These are phyloP conservation scores for Lateolabrax maculatus DNA, from an alignment of 2,797 vertebrate species.

Conservation along the genomic window DNA sequence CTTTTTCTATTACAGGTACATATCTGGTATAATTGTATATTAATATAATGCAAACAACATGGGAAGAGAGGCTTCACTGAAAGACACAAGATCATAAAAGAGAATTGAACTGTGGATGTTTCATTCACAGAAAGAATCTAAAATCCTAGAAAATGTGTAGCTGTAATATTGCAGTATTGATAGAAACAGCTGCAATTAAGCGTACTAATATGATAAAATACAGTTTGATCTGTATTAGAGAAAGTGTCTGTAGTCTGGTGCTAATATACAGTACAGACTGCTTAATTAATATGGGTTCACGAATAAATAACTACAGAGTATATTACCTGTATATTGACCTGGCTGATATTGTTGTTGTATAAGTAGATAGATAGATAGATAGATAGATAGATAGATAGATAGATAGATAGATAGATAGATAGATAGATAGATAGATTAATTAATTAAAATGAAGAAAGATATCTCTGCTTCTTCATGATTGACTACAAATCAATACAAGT, in stretches of 20 bases:
- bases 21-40: background rate
- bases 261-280: background rate
- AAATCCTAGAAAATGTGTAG: background rate
- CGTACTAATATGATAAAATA: background rate
- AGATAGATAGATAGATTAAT: background rate
- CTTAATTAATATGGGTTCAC: background rate
- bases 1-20: background rate
- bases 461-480: constrained; percentile 12
- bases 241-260: background rate
- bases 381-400: constrained; percentile 8
- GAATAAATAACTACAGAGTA: constrained; percentile 5
- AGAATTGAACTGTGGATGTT: constrained; percentile 1
- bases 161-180: background rate
- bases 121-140: constrained; percentile 1
- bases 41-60: constrained; percentile 1
- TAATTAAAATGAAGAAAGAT: too few species aligned
- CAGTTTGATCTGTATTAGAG: background rate
- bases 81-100: background rate
- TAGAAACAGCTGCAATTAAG: background rate
- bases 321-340: background rate
- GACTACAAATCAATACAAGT: constrained; percentile 49
- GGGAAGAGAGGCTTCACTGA: background rate
- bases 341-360: background rate
- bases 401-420: constrained; percentile 12
- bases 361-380: constrained; percentile 7